phyloP scores from a whole-genome alignment of 1,140 invertebrate species.

The Drosophila suzukii region DNA sequence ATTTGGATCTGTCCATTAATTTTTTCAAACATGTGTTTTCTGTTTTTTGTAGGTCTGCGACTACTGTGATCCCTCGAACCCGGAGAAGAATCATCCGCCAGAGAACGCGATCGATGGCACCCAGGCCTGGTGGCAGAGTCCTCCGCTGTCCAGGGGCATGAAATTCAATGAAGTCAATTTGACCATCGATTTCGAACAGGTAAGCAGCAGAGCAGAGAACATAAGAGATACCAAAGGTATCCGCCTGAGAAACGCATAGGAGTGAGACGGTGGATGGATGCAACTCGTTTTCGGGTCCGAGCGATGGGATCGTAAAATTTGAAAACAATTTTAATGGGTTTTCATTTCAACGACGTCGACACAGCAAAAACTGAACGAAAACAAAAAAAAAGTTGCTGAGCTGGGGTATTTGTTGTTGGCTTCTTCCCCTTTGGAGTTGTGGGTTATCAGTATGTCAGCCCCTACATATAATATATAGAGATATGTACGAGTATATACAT shows the following conservation, averaged over 20 bases:
- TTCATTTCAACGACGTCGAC: constrained; percentile 64
- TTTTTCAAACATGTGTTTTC: constrained; percentile 39
- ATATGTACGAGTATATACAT: constrained; percentile 15
- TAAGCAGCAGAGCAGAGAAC: constrained; percentile 83
- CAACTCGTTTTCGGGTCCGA: constrained; percentile 54
- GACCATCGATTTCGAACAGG: constrained; percentile 98
- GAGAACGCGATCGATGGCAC: constrained; percentile 97
- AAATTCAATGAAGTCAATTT: constrained; percentile 99
- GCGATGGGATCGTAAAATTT: constrained; percentile 69
- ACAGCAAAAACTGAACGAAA: constrained; percentile 46
- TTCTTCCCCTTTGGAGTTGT: constrained; percentile 59
- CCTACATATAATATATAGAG: constrained; percentile 14
- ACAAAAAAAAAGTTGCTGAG: constrained; percentile 65
- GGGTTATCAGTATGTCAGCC: constrained; percentile 64
- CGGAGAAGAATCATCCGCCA: constrained; percentile 93
- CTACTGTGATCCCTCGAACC: constrained; percentile 91
- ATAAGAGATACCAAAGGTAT: constrained; percentile 42
- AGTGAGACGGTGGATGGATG: constrained; percentile 51
- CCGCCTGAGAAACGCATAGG: constrained; percentile 24
- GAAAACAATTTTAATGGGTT: constrained; percentile 76
- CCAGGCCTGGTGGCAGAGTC: constrained; percentile 98
- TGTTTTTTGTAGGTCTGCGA: constrained; percentile 92
- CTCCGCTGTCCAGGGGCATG: constrained; percentile 97
- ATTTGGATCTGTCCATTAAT: constrained; percentile 11
- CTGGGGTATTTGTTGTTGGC: constrained; percentile 43